Percentiles rank a stretch among this genome's conserved stretches.
phyloP scores from a whole-genome alignment of 2,888 invertebrate genomes.

The Drosophila emarginata region DNA sequence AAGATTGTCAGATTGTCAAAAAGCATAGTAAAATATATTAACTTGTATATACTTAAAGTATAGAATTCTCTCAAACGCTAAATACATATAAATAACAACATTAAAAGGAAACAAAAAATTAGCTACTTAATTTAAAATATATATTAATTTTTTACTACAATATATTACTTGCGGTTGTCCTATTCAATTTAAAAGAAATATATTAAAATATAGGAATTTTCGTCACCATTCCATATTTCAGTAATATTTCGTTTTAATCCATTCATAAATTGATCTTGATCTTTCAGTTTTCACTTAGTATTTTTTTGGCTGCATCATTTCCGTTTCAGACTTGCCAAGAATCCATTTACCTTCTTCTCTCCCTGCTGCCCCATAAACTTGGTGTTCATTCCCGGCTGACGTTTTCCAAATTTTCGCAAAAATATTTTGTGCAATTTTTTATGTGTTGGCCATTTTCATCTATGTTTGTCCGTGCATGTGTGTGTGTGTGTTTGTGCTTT shows the following conservation, averaged over 20 bases:
- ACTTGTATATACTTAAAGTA: too few species aligned
- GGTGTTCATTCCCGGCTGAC: conserved; percentile 38
- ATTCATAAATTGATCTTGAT: conserved; percentile 26
- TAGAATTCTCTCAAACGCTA: too few species aligned
- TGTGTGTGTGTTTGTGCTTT: conserved; percentile 11
- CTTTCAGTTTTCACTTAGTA: conserved; percentile 14
- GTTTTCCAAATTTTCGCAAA: conserved; percentile 43
- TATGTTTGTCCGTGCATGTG: too few species aligned
- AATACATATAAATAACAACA: too few species aligned
- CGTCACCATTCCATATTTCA: neutral
- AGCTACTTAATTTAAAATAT: too few species aligned
- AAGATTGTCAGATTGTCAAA: too few species aligned
- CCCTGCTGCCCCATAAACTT: neutral
- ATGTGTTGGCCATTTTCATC: conserved; percentile 30
- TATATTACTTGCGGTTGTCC: neutral
- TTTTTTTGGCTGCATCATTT: conserved; percentile 57
- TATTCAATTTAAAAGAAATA: neutral
- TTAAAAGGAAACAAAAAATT: too few species aligned
- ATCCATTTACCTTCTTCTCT: neutral
- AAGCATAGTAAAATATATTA: too few species aligned
- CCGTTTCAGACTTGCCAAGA: conserved; percentile 62
- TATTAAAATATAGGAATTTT: neutral
- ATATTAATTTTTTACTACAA: too few species aligned
- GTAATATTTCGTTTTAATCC: neutral
- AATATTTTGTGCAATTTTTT: conserved; percentile 36